Conservation (phyloP, 2,113 vertebrate genomes). For the Xerus inauris region DNA sequence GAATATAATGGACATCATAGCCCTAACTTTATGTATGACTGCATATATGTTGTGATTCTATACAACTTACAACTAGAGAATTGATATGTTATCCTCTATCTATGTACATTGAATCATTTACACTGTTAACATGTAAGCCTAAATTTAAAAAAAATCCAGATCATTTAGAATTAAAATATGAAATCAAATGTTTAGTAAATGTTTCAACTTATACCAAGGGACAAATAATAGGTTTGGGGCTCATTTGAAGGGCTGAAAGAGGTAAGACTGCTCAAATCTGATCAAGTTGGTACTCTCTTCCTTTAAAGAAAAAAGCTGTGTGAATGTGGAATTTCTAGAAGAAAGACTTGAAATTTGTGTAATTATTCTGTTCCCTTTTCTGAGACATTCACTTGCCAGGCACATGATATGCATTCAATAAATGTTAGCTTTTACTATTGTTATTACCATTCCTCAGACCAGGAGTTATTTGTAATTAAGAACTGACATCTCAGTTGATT, state of each 20-base stretch:
- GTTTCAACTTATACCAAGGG: neutral
- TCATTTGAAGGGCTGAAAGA: neutral
- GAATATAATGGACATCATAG: no score
- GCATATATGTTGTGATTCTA: no score
- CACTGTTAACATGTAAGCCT: no score
- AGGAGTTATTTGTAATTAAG: constrained; percentile 46
- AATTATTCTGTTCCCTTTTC: neutral
- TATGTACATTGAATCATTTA: no score
- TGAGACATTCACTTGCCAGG: neutral
- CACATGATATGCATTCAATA: neutral
- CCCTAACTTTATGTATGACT: no score
- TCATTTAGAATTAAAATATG: constrained; percentile 31
- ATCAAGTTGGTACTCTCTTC: neutral
- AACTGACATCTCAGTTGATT: constrained; percentile 27
- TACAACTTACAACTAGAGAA: no score
- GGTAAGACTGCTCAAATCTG: neutral
- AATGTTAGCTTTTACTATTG: constrained; percentile 14
- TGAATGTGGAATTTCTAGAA: neutral
- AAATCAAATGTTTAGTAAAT: constrained; percentile 14
- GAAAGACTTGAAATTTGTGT: neutral
- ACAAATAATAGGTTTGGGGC: neutral
- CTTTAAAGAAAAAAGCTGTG: neutral
- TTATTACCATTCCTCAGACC: neutral
- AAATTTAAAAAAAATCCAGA: neutral
- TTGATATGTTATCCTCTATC: no score